Base-by-base conservation (phyloP, 2,888 invertebrate genomes). In the Agrotis puta region DNA sequence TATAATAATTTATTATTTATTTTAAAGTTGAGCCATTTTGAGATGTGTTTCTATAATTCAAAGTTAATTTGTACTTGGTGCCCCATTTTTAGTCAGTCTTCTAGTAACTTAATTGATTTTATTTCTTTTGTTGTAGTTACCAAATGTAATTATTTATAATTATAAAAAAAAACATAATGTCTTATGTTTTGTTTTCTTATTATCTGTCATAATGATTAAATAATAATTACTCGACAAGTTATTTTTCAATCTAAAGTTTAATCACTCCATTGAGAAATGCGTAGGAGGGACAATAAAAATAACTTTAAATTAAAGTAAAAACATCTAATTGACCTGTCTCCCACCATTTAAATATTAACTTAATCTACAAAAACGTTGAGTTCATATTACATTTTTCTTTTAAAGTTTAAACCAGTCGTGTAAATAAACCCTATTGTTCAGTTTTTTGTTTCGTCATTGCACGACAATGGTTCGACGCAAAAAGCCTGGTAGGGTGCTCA, bases 391-490 rank as follows among this genome's bases (percentile, higher is more conserved):
- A 47, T 69, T 77, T 68, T 80, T 39, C 9, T 5, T 83, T 64
- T 77, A 81, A 83, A 82, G 77, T 82, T 84, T 82, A 83, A 82
- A 84, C 79, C 77, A 82, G 77, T 85, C 72, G 79, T 83, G 86
- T 87, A 88, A 88, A 89, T 87, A 89, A 88, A 88, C 87, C 81
- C 78, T 79, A 84, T 87, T 88, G 87, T 87, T 79, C 80, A 70
- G 73, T 85, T 85, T 88, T 87, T 85, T 85, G 79, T 81, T 68
- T 82, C 81, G n/a, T n/a, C n/a, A n/a, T n/a, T n/a, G n/a, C n/a
- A 87, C 87, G 88, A 92, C 92, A 91, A 90, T 88, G 88, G 89
- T 85, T 87, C 89, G 88, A 88, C 88, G 88, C 90, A 91, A 92
- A 92, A 90, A 92, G 89, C 87, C 86, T 86, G 88, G 87, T 85